These are phyloP conservation scores for Lycaena phlaeas DNA, from an alignment of 2,888 invertebrate genomes.

Conservation along the genomic window DNA sequence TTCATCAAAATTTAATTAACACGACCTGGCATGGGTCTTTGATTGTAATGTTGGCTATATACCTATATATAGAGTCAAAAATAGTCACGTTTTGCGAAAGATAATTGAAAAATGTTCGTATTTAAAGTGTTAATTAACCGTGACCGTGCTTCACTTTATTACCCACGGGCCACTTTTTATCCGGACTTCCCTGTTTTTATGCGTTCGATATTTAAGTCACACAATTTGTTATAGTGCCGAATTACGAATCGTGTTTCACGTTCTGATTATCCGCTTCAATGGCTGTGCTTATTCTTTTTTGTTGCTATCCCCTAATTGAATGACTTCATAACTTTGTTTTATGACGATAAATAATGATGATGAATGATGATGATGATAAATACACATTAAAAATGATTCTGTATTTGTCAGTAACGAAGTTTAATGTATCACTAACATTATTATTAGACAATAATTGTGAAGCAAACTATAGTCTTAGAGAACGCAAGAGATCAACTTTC, in stretches of 20 bases:
- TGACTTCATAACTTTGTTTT: background rate
- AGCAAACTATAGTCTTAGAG: too few species aligned
- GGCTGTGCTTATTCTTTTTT: constrained; percentile 65
- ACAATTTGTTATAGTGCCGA: constrained; percentile 54
- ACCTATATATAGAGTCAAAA: too few species aligned
- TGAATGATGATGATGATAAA: too few species aligned
- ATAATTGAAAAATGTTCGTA: constrained; percentile 51
- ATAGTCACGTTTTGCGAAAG: constrained; percentile 31
- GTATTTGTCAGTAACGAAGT: too few species aligned
- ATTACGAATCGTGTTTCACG: constrained; percentile 56
- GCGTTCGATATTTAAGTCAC: constrained; percentile 45
- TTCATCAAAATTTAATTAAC: too few species aligned
- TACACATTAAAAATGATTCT: too few species aligned
- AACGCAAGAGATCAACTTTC: too few species aligned
- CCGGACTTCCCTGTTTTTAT: constrained; percentile 52
- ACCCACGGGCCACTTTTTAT: constrained; percentile 43
- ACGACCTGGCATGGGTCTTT: too few species aligned
- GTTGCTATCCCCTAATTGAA: background rate
- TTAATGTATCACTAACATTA: too few species aligned
- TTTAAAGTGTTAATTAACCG: constrained; percentile 60
- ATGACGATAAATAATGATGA: too few species aligned
- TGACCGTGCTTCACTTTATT: constrained; percentile 48
- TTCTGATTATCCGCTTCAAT: constrained; percentile 66
- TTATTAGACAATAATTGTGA: too few species aligned
- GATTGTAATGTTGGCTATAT: too few species aligned